phyloP scores from a whole-genome alignment of 1,140 invertebrate species.

The Acromyrmex heyeri region DNA sequence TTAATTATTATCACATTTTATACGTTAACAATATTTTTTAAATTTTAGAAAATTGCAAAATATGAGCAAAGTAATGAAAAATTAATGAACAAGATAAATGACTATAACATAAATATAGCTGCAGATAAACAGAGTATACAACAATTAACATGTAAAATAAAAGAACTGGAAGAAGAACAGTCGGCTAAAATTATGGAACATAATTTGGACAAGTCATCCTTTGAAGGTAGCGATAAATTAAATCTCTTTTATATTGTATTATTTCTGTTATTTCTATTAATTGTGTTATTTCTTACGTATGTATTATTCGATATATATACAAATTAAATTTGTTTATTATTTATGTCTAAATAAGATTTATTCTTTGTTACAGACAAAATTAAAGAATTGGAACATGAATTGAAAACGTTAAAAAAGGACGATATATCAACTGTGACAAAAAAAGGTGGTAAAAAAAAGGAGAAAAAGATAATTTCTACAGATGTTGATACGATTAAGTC shows the following conservation, averaged over 20 bases:
- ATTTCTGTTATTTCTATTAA: too few species aligned
- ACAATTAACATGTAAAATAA: conserved; percentile 70
- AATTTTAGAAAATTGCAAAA: conserved; percentile 67
- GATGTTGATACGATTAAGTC: background rate
- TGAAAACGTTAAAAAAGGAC: conserved; percentile 35
- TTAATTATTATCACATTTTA: background rate
- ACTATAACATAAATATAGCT: conserved; percentile 69
- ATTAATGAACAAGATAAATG: conserved; percentile 34
- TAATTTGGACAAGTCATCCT: conserved; percentile 69
- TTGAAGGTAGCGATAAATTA: conserved; percentile 60
- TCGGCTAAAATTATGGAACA: conserved; percentile 59
- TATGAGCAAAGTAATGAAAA: conserved; percentile 62
- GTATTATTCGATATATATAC: background rate
- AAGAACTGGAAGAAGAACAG: conserved; percentile 66
- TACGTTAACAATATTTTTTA: background rate
- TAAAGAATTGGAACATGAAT: conserved; percentile 69
- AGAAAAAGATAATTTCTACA: background rate
- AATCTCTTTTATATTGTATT: conserved; percentile 1
- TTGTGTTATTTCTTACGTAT: background rate
- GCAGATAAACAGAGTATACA: conserved; percentile 74
- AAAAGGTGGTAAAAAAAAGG: background rate
- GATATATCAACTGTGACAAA: background rate
- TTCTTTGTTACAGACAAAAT: conserved; percentile 64
- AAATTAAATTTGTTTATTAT: conserved; percentile 8
- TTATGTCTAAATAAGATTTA: background rate